Evolutionary conservation across 2,888 invertebrate species (phyloP), one percentile per base, ranked within the genome.

Genomic region (Synanthedon formicaeformis): DNA sequence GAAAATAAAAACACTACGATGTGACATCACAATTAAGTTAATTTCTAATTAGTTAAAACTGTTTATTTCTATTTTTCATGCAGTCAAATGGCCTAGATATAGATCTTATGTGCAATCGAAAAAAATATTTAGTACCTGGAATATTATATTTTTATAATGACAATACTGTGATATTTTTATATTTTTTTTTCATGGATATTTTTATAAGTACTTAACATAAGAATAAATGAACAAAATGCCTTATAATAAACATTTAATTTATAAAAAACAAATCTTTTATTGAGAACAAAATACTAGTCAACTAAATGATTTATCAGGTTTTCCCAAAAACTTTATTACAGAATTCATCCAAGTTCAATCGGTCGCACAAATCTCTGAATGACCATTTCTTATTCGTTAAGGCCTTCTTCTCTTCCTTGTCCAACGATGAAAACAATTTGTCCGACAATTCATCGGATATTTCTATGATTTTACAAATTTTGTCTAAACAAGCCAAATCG

Each of bases 401-500:
- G 14, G 56, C 55, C 8, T 48, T 40, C 1, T 57, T 55, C 1
- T 65, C 59, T 1, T 50, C 40, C 12, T 60, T 61, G 51, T 77
- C 66, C 4, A 86, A 64, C 13, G 64, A 58, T 3, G 80, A 75
- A 57, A 87, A 80, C 49, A 87, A 61, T 62, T 76, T 67, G 54
- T 86, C 77, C 0, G 87, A 86, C 8, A 86, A 52, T 53, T 87
- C 86, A 52, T 87, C 86, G 1, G 87, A 86, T 56, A 86, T 85
- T 66, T 87, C 86, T n/a, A 87, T 83, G 6, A 86, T 83, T 54
- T 74, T 73, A 57, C 86, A 86, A 54, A 87, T 81, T 63, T 83
- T 84, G 54, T 86, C 84, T 41, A 87, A 67, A 8, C 77, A 74
- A 1, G 66, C 66, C 50, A 87, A 60, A 59, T 87, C 84, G 34